Evolutionary conservation across 2,797 vertebrate species (phyloP), one percentile per base, ranked within the genome.

Genomic region (Carapus acus): DNA sequence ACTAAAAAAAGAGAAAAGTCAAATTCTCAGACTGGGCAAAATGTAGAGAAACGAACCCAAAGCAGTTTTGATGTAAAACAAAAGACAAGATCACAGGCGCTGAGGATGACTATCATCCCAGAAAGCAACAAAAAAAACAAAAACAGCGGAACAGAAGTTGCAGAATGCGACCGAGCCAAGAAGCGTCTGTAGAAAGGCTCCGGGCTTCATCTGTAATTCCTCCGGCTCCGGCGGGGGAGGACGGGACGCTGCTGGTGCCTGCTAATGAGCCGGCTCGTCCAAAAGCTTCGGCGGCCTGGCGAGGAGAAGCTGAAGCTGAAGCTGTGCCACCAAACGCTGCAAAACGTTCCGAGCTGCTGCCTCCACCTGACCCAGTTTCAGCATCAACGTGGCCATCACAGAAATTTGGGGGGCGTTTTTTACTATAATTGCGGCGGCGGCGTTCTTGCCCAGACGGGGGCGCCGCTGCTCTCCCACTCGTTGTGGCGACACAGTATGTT

Each of bases 191-290:
- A 45, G 42, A 50, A 50, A 23, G 43, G 34, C 20, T 24, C 20
- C 13, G 6, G 31, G 19, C 48, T 16, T 8, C 36, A 58, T 58
- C 46, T 67, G 44, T 61, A 44, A 49, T 49, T 52, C 44, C 34
- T 44, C 58, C 45, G 27, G 18, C 38, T 52, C 69, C 41, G 50
- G 18, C 15, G 44, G 54, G 7, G n/a, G 31, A 43, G 16, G n/a
- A 52, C 23, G 49, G 21, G 18, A 15, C 38, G 56, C 18, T 50
- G 36, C 65, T 62, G 58, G 38, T 49, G 43, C 41, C 19, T 27
- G 24, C 14, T 61, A 58, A 55, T 27, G 37, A 50, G 22, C 58
- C 33, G 77, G 52, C 71, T 62, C 57, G 40, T 31, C 48, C 11
- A 43, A 22, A 53, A 33, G 17, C 20, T n/a, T 47, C 38, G 49